These are phyloP conservation scores for Dinoponera quadriceps DNA, from an alignment of 1,140 invertebrate genomes.

Conservation along the genomic window DNA sequence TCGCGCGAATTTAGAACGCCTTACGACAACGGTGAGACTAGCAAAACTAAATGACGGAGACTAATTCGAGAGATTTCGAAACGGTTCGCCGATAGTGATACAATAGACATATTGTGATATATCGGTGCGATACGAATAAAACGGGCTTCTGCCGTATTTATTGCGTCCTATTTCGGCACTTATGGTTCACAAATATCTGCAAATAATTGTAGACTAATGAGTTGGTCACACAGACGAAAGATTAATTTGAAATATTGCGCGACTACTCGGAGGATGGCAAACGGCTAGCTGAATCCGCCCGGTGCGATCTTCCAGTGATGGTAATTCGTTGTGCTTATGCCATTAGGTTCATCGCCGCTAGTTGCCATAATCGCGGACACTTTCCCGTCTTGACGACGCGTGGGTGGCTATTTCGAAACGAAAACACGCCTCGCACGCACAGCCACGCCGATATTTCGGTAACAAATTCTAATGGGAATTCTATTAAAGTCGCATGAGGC, in stretches of 20 bases:
- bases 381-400: slow-evolving; percentile 30
- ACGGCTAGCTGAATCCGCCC: neutral
- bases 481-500: too few relatives aligned
- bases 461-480: neutral
- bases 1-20: slow-evolving; percentile 38
- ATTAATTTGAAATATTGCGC: too few relatives aligned
- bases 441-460: neutral
- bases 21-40: neutral
- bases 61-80: slow-evolving; percentile 20
- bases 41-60: neutral
- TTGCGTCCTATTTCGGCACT: too few relatives aligned
- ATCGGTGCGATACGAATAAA: neutral
- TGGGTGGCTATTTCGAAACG: slow-evolving; percentile 34
- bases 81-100: neutral
- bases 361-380: slow-evolving; percentile 27
- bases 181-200: too few relatives aligned
- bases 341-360: slow-evolving; percentile 14
- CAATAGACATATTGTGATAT: neutral
- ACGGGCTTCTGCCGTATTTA: neutral
- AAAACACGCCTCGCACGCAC: neutral
- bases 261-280: neutral
- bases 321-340: neutral
- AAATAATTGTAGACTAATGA: too few relatives aligned
- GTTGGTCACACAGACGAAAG: too few relatives aligned
- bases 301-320: neutral